phyloP scores from a whole-genome alignment of 1,140 invertebrate species.

The Leptopilina clavipes region DNA sequence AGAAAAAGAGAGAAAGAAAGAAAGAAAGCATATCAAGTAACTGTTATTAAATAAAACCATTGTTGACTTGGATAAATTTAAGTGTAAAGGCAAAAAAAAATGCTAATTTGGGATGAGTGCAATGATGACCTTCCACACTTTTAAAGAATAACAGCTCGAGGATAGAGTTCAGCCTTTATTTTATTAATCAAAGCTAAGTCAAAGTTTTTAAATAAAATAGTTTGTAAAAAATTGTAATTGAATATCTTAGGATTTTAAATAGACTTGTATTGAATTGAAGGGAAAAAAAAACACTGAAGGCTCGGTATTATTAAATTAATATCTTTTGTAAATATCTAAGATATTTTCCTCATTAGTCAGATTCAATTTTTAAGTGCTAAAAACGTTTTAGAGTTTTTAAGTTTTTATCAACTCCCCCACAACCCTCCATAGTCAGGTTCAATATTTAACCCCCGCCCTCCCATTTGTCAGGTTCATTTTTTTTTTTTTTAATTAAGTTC shows the following conservation, averaged over 20 bases:
- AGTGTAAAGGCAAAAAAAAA: constrained; percentile 59
- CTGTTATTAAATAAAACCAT: constrained; percentile 71
- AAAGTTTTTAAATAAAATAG: neutral
- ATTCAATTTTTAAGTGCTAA: constrained; percentile 35
- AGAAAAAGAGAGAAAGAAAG: constrained; percentile 45
- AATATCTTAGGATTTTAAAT: constrained; percentile 3
- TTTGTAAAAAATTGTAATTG: neutral
- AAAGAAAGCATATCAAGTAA: constrained; percentile 73
- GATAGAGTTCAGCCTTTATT: constrained; percentile 26
- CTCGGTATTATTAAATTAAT: constrained; percentile 5
- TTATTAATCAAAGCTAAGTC: constrained; percentile 14
- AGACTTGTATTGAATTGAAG: neutral
- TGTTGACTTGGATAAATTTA: constrained; percentile 67
- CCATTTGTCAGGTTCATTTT: no score
- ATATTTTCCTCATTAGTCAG: constrained; percentile 25
- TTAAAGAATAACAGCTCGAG: neutral
- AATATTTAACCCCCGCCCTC: no score
- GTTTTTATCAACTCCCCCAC: neutral
- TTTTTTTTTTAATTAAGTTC: no score
- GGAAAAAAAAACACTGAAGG: neutral
- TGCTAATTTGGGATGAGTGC: constrained; percentile 70
- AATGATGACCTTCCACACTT: constrained; percentile 55
- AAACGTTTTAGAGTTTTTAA: constrained; percentile 14
- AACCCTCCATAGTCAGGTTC: no score
- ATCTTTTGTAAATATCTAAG: constrained; percentile 30